phyloP scores from a whole-genome alignment of 2,888 invertebrate genomes.

The Crossocerus cetratus region DNA sequence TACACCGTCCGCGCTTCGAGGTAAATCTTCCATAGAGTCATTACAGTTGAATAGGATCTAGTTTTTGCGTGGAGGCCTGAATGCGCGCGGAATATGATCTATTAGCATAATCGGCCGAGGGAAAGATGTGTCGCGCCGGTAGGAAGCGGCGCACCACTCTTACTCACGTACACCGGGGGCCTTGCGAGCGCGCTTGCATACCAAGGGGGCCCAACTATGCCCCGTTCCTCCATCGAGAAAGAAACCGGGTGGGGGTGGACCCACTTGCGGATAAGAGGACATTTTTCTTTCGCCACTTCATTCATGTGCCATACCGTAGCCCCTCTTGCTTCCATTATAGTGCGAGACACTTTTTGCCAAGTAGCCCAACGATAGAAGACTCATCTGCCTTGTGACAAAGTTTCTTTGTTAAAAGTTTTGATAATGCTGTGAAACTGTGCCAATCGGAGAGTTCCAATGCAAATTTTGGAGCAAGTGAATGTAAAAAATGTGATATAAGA shows the following conservation, averaged over 20 bases:
- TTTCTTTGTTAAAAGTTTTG: neutral
- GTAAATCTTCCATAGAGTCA: too few relatives aligned
- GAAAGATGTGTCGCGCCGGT: neutral
- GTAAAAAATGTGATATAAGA: too few relatives aligned
- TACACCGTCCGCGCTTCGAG: too few relatives aligned
- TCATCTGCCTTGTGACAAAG: neutral
- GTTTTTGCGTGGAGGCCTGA: too few relatives aligned
- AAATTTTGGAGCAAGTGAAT: too few relatives aligned
- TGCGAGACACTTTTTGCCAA: too few relatives aligned
- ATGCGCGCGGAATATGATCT: too few relatives aligned
- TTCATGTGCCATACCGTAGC: conserved; percentile 58
- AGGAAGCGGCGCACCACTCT: conserved; percentile 34
- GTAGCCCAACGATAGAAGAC: too few relatives aligned
- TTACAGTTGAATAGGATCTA: too few relatives aligned
- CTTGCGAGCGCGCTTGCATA: conserved; percentile 43
- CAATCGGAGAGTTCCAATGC: conserved; percentile 16
- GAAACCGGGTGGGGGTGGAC: conserved; percentile 60
- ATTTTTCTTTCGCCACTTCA: conserved; percentile 52
- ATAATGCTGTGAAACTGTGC: neutral
- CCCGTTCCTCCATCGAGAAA: conserved; percentile 38
- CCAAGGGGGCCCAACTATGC: conserved; percentile 41
- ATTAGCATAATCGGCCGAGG: neutral
- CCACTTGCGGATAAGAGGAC: conserved; percentile 29
- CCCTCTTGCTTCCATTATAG: too few relatives aligned
- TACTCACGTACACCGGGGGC: conserved; percentile 54